Percentiles rank a stretch among this genome's conserved stretches.
These are phyloP conservation scores for Podarcis muralis DNA, from an alignment of 2,113 vertebrate genomes.

Conservation along the genomic window DNA sequence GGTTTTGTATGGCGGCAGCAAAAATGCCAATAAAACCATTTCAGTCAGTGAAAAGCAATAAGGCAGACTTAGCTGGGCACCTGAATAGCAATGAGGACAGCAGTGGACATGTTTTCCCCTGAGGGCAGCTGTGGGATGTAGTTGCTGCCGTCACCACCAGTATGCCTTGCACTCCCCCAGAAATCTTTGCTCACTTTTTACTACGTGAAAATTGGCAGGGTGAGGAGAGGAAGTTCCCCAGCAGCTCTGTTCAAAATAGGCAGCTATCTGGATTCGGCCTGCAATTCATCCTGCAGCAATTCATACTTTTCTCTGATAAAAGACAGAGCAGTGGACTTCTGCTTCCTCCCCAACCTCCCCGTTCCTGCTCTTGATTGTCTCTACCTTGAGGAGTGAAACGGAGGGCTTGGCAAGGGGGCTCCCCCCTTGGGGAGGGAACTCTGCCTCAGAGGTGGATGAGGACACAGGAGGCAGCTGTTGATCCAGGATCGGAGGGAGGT, in stretches of 20 bases:
- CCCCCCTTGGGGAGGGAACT: slow-evolving; percentile 71
- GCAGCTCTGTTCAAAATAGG: neutral
- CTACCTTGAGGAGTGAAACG: slow-evolving; percentile 82
- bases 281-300: neutral
- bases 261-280: neutral
- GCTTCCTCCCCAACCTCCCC: neutral
- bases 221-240: too few species aligned
- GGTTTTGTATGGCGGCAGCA: neutral
- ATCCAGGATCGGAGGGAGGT: slow-evolving; percentile 28
- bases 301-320: neutral
- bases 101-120: neutral
- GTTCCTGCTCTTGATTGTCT: neutral
- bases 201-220: too few species aligned
- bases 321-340: neutral
- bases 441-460: slow-evolving; percentile 69
- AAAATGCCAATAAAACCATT: neutral
- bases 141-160: too few species aligned
- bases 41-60: neutral
- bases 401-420: slow-evolving; percentile 74
- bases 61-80: neutral
- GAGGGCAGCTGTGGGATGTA: neutral
- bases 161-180: neutral
- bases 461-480: slow-evolving; percentile 61
- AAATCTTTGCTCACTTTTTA: neutral
- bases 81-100: neutral